Evolutionary conservation across 1,140 invertebrate genomes (phyloP).

Genomic region (Formica selysi): DNA sequence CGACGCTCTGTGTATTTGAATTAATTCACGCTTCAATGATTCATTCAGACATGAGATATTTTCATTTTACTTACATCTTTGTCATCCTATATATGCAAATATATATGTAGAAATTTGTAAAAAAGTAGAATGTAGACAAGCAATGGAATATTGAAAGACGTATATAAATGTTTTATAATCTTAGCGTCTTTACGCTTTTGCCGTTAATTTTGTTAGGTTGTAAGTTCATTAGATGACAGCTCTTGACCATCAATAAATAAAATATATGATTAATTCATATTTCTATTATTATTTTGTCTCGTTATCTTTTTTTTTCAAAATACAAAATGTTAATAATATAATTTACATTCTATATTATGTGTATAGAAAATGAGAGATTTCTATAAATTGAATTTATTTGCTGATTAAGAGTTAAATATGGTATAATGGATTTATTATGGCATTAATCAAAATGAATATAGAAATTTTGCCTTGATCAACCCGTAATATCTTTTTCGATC

Average conservation of each 20-base stretch:
- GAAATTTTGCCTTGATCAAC: not conserved
- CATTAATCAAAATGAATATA: not conserved
- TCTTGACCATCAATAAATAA: too few relatives aligned
- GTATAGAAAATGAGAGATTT: not conserved
- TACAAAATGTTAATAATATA: not conserved
- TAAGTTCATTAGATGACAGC: not conserved
- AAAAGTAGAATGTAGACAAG: not conserved
- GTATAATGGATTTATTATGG: not conserved
- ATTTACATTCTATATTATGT: not conserved
- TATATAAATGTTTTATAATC: not conserved
- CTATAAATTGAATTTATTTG: not conserved
- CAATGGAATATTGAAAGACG: not conserved
- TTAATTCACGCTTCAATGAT: conserved; percentile 46
- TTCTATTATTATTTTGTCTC: not conserved
- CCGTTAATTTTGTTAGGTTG: not conserved
- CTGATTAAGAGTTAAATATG: not conserved
- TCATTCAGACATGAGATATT: conserved; percentile 26
- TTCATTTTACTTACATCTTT: not conserved
- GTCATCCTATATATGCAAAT: too few relatives aligned
- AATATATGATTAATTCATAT: too few relatives aligned
- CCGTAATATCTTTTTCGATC: not conserved
- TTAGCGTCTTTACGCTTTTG: not conserved
- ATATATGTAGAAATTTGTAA: not conserved
- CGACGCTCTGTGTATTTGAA: conserved; percentile 45
- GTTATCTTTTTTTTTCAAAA: not conserved